Evolutionary conservation across 2,797 vertebrate genomes (phyloP).

Genomic region (Alfaro cultratus): DNA sequence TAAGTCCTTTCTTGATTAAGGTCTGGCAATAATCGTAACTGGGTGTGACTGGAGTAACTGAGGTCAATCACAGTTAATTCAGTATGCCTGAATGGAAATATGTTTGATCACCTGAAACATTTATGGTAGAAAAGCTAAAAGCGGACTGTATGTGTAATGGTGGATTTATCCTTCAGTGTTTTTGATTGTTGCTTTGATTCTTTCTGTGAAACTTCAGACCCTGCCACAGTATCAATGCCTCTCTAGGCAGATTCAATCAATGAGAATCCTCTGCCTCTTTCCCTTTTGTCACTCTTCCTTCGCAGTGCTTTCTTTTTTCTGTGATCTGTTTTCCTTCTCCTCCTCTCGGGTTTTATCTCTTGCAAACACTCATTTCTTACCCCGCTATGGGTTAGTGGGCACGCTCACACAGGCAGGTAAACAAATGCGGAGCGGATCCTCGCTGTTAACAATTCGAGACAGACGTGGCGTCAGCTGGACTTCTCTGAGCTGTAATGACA

Average conservation of each 20-base stretch:
- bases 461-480: conserved; percentile 55
- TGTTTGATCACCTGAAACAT: background rate
- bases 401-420: conserved; percentile 55
- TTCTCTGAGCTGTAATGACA: conserved; percentile 64
- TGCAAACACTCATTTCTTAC: conserved; percentile 65
- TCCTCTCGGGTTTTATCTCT: conserved; percentile 70
- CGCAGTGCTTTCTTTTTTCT: conserved; percentile 17
- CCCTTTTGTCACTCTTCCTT: conserved; percentile 36
- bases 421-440: conserved; percentile 56
- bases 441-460: conserved; percentile 61
- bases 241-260: conserved; percentile 65
- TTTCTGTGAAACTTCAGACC: conserved; percentile 28
- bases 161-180: conserved; percentile 31
- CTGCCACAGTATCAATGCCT: conserved; percentile 53
- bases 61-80: background rate
- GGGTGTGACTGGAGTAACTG: background rate
- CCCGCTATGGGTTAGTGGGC: conserved; percentile 44
- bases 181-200: conserved; percentile 11
- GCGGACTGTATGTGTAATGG: background rate
- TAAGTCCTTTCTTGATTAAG: background rate
- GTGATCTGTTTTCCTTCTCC: conserved; percentile 38
- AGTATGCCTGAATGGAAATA: background rate
- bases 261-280: conserved; percentile 49
- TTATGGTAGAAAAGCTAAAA: background rate
- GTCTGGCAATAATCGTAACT: background rate